Evolutionary conservation across 2,888 invertebrate species (phyloP).

Genomic region (Habrosyne pyritoides): DNA sequence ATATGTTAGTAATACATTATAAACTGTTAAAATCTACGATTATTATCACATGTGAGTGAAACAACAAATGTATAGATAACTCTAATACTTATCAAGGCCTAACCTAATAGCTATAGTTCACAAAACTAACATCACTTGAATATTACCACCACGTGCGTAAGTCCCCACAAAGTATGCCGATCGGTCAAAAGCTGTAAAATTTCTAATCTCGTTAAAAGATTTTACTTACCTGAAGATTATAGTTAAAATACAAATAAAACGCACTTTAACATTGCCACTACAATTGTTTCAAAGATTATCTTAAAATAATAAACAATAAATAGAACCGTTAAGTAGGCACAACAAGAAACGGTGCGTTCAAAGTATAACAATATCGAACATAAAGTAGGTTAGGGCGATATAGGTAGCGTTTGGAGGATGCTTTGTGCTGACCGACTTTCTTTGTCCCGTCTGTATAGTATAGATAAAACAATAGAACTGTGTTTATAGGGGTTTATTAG

Average conservation of each 20-base stretch:
- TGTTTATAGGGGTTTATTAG: not conserved
- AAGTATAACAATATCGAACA: constrained; percentile 1
- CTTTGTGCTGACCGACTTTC: constrained; percentile 10
- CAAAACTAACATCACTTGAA: not conserved
- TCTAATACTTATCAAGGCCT: no score
- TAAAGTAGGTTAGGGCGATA: constrained; percentile 11
- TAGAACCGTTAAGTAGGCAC: constrained; percentile 22
- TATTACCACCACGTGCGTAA: not conserved
- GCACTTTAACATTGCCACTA: constrained; percentile 3
- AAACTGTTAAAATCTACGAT: not conserved
- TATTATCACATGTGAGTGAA: no score
- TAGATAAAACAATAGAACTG: constrained; percentile 11
- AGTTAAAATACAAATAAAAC: not conserved
- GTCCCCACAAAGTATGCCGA: not conserved
- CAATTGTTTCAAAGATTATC: constrained; percentile 30
- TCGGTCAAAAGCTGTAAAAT: not conserved
- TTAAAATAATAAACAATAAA: constrained; percentile 23
- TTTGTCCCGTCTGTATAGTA: constrained; percentile 7
- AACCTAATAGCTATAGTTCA: no score
- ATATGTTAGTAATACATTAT: not conserved
- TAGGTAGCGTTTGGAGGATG: constrained; percentile 10
- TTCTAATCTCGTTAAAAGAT: not conserved
- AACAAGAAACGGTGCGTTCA: constrained; percentile 9
- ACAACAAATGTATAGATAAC: no score
- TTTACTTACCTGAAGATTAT: not conserved